Evolutionary conservation across 2,797 vertebrate genomes (phyloP), one percentile per base, ranked within the genome.

Genomic region (Pteropus rufus): DNA sequence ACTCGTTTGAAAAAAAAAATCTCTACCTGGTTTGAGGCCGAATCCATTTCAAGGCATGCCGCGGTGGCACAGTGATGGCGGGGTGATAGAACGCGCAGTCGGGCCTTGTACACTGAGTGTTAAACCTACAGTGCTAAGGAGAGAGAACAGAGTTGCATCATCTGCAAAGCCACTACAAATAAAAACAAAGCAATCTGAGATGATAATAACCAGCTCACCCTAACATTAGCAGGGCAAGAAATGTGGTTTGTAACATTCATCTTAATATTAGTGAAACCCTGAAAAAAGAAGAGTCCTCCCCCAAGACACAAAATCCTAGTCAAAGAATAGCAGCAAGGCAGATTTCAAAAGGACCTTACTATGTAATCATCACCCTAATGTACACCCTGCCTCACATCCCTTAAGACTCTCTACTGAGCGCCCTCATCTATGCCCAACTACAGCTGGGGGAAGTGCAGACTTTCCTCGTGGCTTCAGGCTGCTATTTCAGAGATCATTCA

Each of bases 61-160:
- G 99, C 0, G 99, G 99, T 29, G 99, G 99, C 60, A 99, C 99
- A 4, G 99, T 96, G 9, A 98, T 82, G 64, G 98, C 94, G 0
- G 99, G 99, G n/a, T 99, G 99, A 97, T 99, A 99, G 80, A 99
- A 99, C 3, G 99, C 98, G 87, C 99, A 99, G 90, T 99, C 99
- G 0, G 98, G 97, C 81, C 99, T 99, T 7, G 99, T 99, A 93
- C 99, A 99, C 97, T 99, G 99, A 4, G 98, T 99, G 18, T 99
- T 99, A 92, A 99, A 99, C 64, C 99, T 99, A 85, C 99, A 99
- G 0, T 99, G 99, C 99, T 99, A 54, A 29, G 52, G 19, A 85
- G 9, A 83, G 92, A 88, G 1, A 90, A 23, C 29, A 92, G 80
- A 23, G 21, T 26, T 18, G 96, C 58, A 95, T 23, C 3, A 12